phyloP scores from a whole-genome alignment of 2,888 invertebrate species.

The Strigamia transsilvanica region DNA sequence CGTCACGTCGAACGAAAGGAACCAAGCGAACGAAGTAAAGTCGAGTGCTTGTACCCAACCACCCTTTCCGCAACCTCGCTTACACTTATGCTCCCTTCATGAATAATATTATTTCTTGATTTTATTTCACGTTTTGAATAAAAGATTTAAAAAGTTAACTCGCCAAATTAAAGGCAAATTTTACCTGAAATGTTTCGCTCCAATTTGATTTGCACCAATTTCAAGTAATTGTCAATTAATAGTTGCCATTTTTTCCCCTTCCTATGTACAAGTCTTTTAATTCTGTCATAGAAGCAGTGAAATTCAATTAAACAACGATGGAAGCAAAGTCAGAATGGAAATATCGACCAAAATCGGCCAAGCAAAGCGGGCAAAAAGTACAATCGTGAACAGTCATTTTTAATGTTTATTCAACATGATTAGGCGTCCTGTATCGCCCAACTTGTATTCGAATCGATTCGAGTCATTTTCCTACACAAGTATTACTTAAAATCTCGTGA shows the following conservation, averaged over 20 bases:
- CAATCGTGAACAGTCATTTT: neutral
- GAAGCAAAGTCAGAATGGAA: conserved; percentile 17
- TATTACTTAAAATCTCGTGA: neutral
- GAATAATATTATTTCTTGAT: conserved; percentile 7
- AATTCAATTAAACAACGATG: conserved; percentile 3
- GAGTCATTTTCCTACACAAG: neutral
- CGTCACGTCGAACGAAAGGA: neutral
- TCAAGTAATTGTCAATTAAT: conserved; percentile 3
- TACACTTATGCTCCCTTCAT: conserved; percentile 1
- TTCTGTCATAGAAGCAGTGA: conserved; percentile 5
- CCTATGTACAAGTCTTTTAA: conserved; percentile 4
- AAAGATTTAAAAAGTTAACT: conserved; percentile 6
- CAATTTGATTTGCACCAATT: conserved; percentile 30
- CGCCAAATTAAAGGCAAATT: neutral
- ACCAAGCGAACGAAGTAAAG: neutral
- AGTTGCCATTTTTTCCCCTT: neutral
- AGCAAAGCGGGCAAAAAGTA: conserved; percentile 1
- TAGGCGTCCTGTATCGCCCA: neutral
- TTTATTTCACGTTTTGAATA: conserved; percentile 11
- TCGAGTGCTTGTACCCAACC: conserved; percentile 13
- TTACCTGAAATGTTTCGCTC: neutral
- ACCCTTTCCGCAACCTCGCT: neutral
- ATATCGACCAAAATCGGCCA: conserved; percentile 1
- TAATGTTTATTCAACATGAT: neutral
- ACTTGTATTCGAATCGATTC: conserved; percentile 9